Evolutionary conservation across 2,797 vertebrate genomes (phyloP), one percentile per base, ranked within the genome.

Genomic region (Ceyx erithaca): DNA sequence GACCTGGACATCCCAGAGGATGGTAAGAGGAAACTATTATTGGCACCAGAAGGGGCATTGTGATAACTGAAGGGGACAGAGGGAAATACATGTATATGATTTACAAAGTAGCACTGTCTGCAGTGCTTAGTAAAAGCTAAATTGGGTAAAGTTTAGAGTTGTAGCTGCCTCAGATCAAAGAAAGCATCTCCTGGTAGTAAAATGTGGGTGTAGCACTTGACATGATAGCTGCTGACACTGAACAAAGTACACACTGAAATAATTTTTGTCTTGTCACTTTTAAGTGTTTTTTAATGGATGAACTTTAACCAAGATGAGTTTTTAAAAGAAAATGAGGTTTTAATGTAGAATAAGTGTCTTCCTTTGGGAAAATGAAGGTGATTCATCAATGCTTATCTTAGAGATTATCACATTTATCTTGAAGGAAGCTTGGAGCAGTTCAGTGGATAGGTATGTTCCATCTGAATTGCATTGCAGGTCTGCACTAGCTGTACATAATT

Each of bases 1-100:
- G 98, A 98, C 26, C 95, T 98, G 75, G 98, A 98, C 70, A 98
- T 99, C 76, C 98, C 99, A 54, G 99, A 99, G 94, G 98, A 99
- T 66, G 99, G 99, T 99, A 93, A 98, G 98, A 95, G 33, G 12
- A 8, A 64, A 13, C 52, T 43, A 64, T 30, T 82, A 1, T 0
- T 40, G 28, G 16, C 16, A 9, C 19, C 45, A 2, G 23, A 19
- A 67, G 9, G 12, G 4, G 2, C 13, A 1, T 52, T 35, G 2
- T 1, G 1, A 43, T 35, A 70, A 8, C 37, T 43, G 46, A 33
- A 35, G 26, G 48, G 14, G 20, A 18, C 45, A 62, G 55, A 31
- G 17, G 9, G 55, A 43, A 69, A 20, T 46, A 23, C 1, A 0
- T 6, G 1, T 28, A 2, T 31, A 15, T 31, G 12, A 2, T 58